Base-by-base conservation (phyloP, 2,888 invertebrate species). In the Drosophila rubida region DNA sequence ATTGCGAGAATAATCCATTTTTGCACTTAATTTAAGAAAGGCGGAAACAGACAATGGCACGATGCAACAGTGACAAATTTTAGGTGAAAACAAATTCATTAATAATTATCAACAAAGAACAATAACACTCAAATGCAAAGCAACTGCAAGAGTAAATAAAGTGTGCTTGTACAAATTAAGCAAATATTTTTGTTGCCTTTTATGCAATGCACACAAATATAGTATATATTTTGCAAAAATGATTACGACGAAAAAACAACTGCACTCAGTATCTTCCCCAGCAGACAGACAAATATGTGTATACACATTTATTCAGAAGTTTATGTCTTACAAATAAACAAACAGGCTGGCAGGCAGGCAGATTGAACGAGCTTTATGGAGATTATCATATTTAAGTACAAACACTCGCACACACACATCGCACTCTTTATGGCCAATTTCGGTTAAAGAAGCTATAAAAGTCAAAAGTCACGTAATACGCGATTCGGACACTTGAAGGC, bases 181-280 rank as follows among this genome's bases (percentile, higher is more conserved):
- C 64, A 83, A 82, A 80, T 77, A 77, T 83, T 80, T 54, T 80
- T 63, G 68, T 46, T 69, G 58, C 30, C 64, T 32, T 53, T 42
- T 16, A n/a, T 51, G 59, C 67, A 55, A 27, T 30, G 50, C 45
- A 44, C 14, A 54, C 54, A 70, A 55, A 32, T 30, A 48, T 41
- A 11, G 1, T 8, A 25, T 27, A 32, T n/a, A n/a, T 32, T n/a
- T 68, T 41, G 58, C 59, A 60, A 67, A 44, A 48, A 62, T 49
- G 55, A 62, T 74, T 74, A 65, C 49, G 51, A 48, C 30, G 70
- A 65, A 71, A 51, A 59, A 39, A 60, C 41, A 54, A 59, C 58
- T 68, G 72, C 71, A 69, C 53, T 61, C 69, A 69, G 55, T 61
- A 27, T 32, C 42, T 59, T n/a, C n/a, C 7, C 57, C 14, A 8